Percentiles rank a stretch among this genome's conserved stretches.
phyloP scores from a whole-genome alignment of 2,113 vertebrate genomes.

The Epinephelus cyanopodus region DNA sequence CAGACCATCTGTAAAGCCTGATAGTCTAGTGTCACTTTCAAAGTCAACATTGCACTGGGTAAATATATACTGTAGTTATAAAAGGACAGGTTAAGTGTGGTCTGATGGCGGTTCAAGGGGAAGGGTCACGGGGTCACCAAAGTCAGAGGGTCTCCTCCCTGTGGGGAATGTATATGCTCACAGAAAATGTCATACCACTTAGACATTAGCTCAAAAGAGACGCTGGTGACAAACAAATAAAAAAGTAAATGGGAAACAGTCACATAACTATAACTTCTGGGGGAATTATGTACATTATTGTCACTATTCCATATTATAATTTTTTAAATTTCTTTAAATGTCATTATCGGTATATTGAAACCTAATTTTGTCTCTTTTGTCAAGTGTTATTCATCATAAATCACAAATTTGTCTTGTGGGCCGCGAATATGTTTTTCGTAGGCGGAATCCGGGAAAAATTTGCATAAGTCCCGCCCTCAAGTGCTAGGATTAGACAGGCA shows the following conservation, averaged over 20 bases:
- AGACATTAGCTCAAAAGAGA: background rate
- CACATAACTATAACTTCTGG: too few species aligned
- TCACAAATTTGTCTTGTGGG: background rate
- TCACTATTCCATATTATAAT: background rate
- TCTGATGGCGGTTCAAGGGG: background rate
- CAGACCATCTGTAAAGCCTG: background rate
- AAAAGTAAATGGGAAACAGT: too few species aligned
- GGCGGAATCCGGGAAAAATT: too few species aligned
- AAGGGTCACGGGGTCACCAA: background rate
- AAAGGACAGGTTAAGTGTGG: background rate
- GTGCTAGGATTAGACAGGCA: too few species aligned
- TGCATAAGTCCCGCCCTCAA: too few species aligned
- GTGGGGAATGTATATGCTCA: background rate
- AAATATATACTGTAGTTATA: background rate
- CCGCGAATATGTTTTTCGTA: too few species aligned
- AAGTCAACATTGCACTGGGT: background rate
- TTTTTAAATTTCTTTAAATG: background rate
- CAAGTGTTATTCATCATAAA: background rate
- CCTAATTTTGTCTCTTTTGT: too few species aligned
- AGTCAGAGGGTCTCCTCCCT: background rate
- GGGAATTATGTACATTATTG: background rate
- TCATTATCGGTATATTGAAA: background rate
- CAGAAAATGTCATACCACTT: background rate
- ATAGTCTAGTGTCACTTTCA: background rate
- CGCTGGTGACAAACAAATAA: background rate